Evolutionary conservation across 53 echinoderm and acorn worm genomes (phyloP).

Genomic region (Paelopatides confundens): DNA sequence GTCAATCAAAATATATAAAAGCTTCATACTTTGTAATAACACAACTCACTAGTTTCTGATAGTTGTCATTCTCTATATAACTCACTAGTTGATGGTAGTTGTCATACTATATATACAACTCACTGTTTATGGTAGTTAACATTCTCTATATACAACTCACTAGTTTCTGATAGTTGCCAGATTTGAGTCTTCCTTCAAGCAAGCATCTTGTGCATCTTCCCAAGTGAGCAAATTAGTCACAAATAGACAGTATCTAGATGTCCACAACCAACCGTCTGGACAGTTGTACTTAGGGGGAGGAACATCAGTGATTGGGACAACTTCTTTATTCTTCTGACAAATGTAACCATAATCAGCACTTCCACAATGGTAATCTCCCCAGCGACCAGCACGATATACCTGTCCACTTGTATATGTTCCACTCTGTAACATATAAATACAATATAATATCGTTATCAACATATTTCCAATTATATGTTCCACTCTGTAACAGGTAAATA

Average conservation of each 20-base stretch:
- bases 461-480: background rate
- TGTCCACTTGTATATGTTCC: slow-evolving; percentile 58
- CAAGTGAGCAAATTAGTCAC: slow-evolving; percentile 34
- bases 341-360: slow-evolving; percentile 61
- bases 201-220: slow-evolving; percentile 43
- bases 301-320: slow-evolving; percentile 54
- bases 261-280: slow-evolving; percentile 61
- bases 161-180: slow-evolving; percentile 52
- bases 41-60: too few species aligned
- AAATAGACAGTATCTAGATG: slow-evolving; percentile 56
- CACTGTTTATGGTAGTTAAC: too few species aligned
- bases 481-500: background rate
- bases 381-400: slow-evolving; percentile 54
- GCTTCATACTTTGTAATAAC: too few species aligned
- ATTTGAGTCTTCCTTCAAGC: slow-evolving; percentile 33
- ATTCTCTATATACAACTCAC: too few species aligned
- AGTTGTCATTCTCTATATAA: too few species aligned
- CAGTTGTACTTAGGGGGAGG: slow-evolving; percentile 70
- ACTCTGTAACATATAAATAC: slow-evolving; percentile 31
- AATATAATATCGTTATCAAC: background rate
- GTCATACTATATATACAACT: too few species aligned
- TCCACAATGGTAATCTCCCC: slow-evolving; percentile 70
- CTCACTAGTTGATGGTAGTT: too few species aligned
- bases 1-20: too few species aligned
- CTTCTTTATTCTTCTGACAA: slow-evolving; percentile 53